Percentiles rank a stretch among this genome's conserved stretches.
phyloP scores from a whole-genome alignment of 2,797 vertebrate species.

The Cetoscarus ocellatus region DNA sequence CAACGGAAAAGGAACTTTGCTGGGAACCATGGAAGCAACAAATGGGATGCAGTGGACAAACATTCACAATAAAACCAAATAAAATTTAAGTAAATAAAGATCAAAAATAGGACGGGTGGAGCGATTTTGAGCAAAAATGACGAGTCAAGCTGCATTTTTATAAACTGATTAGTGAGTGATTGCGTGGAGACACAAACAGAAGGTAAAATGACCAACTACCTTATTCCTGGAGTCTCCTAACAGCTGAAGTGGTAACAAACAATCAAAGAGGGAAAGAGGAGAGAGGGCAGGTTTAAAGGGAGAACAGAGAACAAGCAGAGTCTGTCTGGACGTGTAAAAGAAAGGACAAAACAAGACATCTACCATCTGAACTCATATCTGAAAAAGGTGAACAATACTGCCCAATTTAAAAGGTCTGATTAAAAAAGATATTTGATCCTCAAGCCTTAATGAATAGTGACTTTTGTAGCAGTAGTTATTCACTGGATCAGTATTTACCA shows the following conservation, averaged over 20 bases:
- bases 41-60: slow-evolving; percentile 32
- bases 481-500: no score
- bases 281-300: slow-evolving; percentile 86
- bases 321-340: not conserved
- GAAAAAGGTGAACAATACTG: not conserved
- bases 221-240: slow-evolving; percentile 99
- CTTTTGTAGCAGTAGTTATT: no score
- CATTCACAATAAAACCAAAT: slow-evolving; percentile 20
- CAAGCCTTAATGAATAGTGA: no score
- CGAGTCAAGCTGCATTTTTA: slow-evolving; percentile 40
- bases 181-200: slow-evolving; percentile 76
- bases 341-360: slow-evolving; percentile 20
- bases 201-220: slow-evolving; percentile 89
- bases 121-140: slow-evolving; percentile 23
- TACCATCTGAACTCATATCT: not conserved
- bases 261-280: slow-evolving; percentile 88
- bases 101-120: not conserved
- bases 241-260: slow-evolving; percentile 92
- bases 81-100: not conserved
- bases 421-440: no score
- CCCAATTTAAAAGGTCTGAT: no score
- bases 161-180: slow-evolving; percentile 64
- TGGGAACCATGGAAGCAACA: slow-evolving; percentile 5
- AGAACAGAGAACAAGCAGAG: slow-evolving; percentile 40
- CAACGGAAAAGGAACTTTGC: slow-evolving; percentile 6